phyloP scores from a whole-genome alignment of 2,888 invertebrate genomes.

The Doris montereyensis region DNA sequence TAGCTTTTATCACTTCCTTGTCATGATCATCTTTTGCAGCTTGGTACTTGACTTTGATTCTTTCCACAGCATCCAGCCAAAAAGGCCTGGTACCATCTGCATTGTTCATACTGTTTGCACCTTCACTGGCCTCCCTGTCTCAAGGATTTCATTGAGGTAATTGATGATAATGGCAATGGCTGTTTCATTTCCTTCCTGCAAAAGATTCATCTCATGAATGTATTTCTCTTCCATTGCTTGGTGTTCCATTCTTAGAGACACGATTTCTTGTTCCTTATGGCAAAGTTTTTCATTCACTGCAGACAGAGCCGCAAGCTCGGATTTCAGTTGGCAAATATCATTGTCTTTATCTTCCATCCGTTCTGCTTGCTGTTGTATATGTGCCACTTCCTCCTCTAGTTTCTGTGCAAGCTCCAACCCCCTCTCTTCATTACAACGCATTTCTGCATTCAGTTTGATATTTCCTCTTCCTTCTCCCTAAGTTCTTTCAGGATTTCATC shows the following conservation, averaged over 20 bases:
- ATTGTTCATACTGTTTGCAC: conserved; percentile 21
- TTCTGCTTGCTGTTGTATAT: conserved; percentile 30
- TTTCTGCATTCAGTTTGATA: neutral
- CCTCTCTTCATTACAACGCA: neutral
- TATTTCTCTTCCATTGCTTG: conserved; percentile 20
- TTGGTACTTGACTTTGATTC: neutral
- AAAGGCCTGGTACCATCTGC: conserved; percentile 31
- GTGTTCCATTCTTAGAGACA: too few species aligned
- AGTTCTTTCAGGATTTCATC: neutral
- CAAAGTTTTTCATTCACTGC: neutral
- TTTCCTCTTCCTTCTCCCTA: neutral
- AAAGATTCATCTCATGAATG: conserved; percentile 13
- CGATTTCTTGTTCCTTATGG: conserved; percentile 11
- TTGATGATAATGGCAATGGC: too few species aligned
- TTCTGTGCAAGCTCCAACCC: neutral
- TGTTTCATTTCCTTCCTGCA: neutral
- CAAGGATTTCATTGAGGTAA: too few species aligned
- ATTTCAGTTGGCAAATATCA: neutral
- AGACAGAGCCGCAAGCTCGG: too few species aligned
- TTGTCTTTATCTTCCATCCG: conserved; percentile 19
- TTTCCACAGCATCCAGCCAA: conserved; percentile 6
- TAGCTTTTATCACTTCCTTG: neutral
- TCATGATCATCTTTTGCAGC: neutral
- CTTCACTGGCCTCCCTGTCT: neutral
- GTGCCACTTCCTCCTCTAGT: conserved; percentile 34